A percentile compares a stretch with the other conserved stretches of the same genome.
These are phyloP conservation scores for Dimorphilus gyrociliatus DNA, from an alignment of 2,888 invertebrate species.

Conservation along the genomic window DNA sequence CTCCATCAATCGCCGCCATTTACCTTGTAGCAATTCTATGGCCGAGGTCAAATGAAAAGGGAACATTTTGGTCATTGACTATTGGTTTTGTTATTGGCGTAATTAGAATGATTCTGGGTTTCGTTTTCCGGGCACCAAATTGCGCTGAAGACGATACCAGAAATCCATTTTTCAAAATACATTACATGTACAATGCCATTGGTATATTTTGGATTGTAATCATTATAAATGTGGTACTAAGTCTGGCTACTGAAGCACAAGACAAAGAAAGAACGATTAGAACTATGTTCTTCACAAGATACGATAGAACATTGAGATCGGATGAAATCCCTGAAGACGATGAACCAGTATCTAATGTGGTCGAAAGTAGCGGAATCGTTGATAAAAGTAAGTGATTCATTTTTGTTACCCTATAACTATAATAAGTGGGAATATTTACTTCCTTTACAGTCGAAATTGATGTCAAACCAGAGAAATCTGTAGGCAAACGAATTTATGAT, in stretches of 20 bases:
- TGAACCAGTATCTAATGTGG: too few species aligned
- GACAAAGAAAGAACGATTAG: neutral
- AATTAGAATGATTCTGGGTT: slow-evolving; percentile 27
- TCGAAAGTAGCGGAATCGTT: too few species aligned
- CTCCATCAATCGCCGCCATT: slow-evolving; percentile 35
- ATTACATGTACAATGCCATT: slow-evolving; percentile 13
- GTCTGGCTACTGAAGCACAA: slow-evolving; percentile 18
- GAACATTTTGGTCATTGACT: slow-evolving; percentile 33
- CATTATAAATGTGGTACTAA: slow-evolving; percentile 16
- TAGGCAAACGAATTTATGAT: too few species aligned
- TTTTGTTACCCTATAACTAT: too few species aligned
- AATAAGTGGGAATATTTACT: too few species aligned
- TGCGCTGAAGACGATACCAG: slow-evolving; percentile 28
- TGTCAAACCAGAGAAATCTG: too few species aligned
- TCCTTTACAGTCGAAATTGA: too few species aligned
- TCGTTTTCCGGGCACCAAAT: slow-evolving; percentile 19
- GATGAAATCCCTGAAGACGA: slow-evolving; percentile 1
- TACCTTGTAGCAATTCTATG: slow-evolving; percentile 29
- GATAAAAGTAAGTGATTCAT: too few species aligned
- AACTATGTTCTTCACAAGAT: neutral
- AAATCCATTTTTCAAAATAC: slow-evolving; percentile 14
- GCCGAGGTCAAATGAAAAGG: slow-evolving; percentile 28
- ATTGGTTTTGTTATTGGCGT: slow-evolving; percentile 27
- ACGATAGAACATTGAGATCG: slow-evolving; percentile 1
- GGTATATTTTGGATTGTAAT: slow-evolving; percentile 25